phyloP scores from a whole-genome alignment of 2,113 vertebrate species.

The Ceuthmochares aereus region DNA sequence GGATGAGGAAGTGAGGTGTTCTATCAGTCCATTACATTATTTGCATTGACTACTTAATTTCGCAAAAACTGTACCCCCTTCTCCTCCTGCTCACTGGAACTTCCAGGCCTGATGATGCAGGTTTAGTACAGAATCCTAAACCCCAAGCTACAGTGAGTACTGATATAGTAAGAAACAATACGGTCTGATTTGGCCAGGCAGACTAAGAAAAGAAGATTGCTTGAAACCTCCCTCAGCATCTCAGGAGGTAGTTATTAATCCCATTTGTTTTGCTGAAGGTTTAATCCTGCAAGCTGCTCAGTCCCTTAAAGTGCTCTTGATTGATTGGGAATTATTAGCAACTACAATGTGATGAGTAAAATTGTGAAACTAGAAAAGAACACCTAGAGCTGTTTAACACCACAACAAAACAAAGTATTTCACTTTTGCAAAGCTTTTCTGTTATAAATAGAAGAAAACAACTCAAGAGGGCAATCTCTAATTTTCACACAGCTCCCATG shows the following conservation, averaged over 20 bases:
- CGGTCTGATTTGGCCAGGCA: not conserved
- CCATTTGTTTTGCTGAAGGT: not conserved
- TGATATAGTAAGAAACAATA: not conserved
- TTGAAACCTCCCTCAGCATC: not conserved
- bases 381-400: not conserved
- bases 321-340: not conserved
- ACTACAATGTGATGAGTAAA: not conserved
- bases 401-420: not conserved
- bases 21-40: not conserved
- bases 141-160: not conserved
- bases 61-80: not conserved
- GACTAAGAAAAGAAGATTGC: not conserved
- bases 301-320: not conserved
- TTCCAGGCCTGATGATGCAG: not conserved
- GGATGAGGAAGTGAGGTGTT: not conserved
- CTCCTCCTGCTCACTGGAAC: not conserved
- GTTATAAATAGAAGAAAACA: not conserved
- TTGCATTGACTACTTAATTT: not conserved
- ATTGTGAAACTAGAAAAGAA: not conserved
- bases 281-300: not conserved
- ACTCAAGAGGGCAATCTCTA: not conserved
- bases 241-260: not conserved
- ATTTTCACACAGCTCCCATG: not conserved
- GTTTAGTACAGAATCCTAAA: not conserved
- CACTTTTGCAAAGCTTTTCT: not conserved